phyloP scores from a whole-genome alignment of 2,888 invertebrate species.

The Molanna angustata region DNA sequence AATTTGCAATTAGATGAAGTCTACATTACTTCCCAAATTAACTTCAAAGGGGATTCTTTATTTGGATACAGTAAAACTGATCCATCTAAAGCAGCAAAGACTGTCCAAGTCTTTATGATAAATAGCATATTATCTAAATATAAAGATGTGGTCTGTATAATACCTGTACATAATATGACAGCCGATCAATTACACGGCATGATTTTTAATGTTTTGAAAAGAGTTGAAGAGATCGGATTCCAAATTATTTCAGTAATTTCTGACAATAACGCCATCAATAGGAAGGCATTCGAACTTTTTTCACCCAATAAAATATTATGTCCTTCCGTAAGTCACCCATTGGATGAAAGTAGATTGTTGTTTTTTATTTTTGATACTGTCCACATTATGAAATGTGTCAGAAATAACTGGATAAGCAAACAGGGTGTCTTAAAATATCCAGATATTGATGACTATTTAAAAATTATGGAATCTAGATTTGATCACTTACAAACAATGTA shows the following conservation, averaged over 20 bases:
- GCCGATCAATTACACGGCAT: conserved; percentile 2
- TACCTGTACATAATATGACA: conserved; percentile 6
- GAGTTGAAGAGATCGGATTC: conserved; percentile 9
- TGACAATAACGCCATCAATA: conserved; percentile 7
- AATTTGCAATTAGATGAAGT: conserved; percentile 5
- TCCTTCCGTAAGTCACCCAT: conserved; percentile 1
- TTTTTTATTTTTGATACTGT: conserved; percentile 10
- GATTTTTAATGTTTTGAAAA: conserved; percentile 1
- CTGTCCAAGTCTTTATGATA: conserved; percentile 6
- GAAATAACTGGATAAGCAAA: conserved; percentile 6
- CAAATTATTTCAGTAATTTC: background rate
- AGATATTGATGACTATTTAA: conserved; percentile 1
- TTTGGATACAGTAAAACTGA: background rate
- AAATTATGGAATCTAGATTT: conserved; percentile 2
- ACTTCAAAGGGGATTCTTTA: background rate
- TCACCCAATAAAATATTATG: background rate
- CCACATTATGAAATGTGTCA: conserved; percentile 5
- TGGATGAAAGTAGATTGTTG: conserved; percentile 1
- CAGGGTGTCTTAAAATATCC: background rate
- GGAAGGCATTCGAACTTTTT: conserved; percentile 7
- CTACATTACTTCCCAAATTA: conserved; percentile 2
- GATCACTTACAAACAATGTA: background rate
- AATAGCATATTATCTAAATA: conserved; percentile 6
- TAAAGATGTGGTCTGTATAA: conserved; percentile 3
- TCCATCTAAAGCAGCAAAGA: background rate